Percentiles rank a stretch among this genome's conserved stretches.
These are phyloP conservation scores for Dioctria linearis DNA, from an alignment of 2,888 invertebrate genomes.

Conservation along the genomic window DNA sequence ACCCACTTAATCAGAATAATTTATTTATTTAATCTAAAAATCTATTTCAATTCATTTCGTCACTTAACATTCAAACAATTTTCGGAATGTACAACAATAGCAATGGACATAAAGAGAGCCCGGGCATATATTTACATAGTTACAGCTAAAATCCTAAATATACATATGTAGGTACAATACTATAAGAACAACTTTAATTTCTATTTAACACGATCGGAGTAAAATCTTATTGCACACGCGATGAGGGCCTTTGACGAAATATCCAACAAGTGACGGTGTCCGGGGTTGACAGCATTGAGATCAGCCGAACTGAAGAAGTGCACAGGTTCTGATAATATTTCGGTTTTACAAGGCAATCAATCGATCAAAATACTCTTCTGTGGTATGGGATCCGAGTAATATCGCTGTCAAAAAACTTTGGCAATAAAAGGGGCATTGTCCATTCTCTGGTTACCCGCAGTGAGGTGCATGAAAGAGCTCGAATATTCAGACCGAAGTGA, in stretches of 20 bases:
- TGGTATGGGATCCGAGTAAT: conserved; percentile 68
- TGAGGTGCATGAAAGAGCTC: conserved; percentile 68
- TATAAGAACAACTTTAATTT: conserved; percentile 24
- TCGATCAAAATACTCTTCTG: conserved; percentile 68
- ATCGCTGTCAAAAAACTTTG: conserved; percentile 72
- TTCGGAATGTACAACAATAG: conserved; percentile 52
- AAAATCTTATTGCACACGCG: conserved; percentile 43
- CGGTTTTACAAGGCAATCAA: conserved; percentile 65
- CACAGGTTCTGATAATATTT: conserved; percentile 62
- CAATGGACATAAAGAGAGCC: conserved; percentile 37
- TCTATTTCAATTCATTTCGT: conserved; percentile 49
- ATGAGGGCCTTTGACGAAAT: conserved; percentile 13
- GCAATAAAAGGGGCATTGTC: conserved; percentile 69
- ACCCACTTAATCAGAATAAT: conserved; percentile 50
- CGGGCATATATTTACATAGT: conserved; percentile 44
- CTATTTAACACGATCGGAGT: conserved; percentile 28
- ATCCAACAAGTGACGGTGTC: conserved; percentile 5
- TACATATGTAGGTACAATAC: neutral
- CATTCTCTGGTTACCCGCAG: conserved; percentile 60
- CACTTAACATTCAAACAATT: conserved; percentile 50
- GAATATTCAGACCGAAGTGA: conserved; percentile 63
- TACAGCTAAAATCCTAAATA: conserved; percentile 28
- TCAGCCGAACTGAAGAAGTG: conserved; percentile 54
- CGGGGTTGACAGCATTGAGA: conserved; percentile 15
- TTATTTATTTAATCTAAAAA: conserved; percentile 51